A percentile compares a stretch with the other conserved stretches of the same genome.
phyloP scores from a whole-genome alignment of 2,113 vertebrate species.

The Cricetomys ansorgei region DNA sequence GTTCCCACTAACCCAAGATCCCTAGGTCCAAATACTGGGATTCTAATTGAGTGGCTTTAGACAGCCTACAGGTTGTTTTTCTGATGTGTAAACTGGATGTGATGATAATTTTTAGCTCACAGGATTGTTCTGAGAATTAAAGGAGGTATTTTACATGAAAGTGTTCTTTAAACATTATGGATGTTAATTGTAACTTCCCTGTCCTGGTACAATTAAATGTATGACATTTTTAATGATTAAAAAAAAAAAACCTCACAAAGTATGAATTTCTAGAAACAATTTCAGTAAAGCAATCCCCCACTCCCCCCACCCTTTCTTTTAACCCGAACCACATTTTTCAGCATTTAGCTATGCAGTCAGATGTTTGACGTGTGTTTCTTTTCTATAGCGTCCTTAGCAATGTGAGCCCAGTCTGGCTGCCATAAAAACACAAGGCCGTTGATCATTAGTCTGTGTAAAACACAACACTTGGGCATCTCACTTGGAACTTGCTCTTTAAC shows the following conservation, averaged over 20 bases:
- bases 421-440: slow-evolving; percentile 72
- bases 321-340: slow-evolving; percentile 40
- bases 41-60: not conserved
- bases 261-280: slow-evolving; percentile 60
- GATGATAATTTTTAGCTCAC: not conserved
- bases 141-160: slow-evolving; percentile 1
- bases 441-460: slow-evolving; percentile 72
- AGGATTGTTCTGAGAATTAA: slow-evolving; percentile 17
- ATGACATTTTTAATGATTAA: not conserved
- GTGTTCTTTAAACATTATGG: not conserved
- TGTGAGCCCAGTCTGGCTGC: slow-evolving; percentile 38
- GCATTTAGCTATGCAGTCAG: not conserved
- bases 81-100: not conserved
- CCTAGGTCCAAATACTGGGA: not conserved
- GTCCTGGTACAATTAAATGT: slow-evolving; percentile 45
- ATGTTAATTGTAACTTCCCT: slow-evolving; percentile 4
- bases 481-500: slow-evolving; percentile 75
- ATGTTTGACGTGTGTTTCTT: not conserved
- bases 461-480: slow-evolving; percentile 72
- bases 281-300: not conserved
- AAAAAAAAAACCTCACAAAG: not conserved
- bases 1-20: not conserved
- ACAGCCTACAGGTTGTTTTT: not conserved
- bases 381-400: slow-evolving; percentile 39
- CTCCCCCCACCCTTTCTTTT: not conserved